A percentile compares a stretch with the other conserved stretches of the same genome.
phyloP scores from a whole-genome alignment of 2,797 vertebrate species.

The Acipenser ruthenus region DNA sequence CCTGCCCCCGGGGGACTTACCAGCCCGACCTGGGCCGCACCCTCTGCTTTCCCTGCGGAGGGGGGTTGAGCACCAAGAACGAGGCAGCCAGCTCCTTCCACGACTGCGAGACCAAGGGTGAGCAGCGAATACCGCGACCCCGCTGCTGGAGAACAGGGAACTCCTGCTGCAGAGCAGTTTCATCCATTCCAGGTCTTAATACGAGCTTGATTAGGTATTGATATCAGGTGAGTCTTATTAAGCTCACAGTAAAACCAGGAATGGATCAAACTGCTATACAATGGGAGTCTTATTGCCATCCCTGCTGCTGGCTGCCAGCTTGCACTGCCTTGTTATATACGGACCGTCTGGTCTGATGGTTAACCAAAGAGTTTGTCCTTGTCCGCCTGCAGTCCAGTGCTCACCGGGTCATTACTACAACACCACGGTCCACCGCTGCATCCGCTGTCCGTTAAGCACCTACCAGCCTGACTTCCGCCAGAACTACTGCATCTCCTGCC shows the following conservation, averaged over 20 bases:
- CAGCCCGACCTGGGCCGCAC: slow-evolving; percentile 85
- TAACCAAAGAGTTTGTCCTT: slow-evolving; percentile 4
- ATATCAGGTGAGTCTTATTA: too few species aligned
- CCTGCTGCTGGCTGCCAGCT: too few species aligned
- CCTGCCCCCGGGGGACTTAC: slow-evolving; percentile 78
- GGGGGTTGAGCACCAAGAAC: slow-evolving; percentile 80
- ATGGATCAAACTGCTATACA: too few species aligned
- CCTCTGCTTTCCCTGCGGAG: slow-evolving; percentile 86
- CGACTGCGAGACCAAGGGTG: slow-evolving; percentile 95
- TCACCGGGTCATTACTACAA: slow-evolving; percentile 95
- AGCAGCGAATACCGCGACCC: slow-evolving; percentile 18
- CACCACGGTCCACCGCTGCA: slow-evolving; percentile 86
- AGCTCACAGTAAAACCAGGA: too few species aligned
- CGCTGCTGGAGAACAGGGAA: too few species aligned
- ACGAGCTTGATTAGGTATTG: too few species aligned
- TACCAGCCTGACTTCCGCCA: slow-evolving; percentile 94
- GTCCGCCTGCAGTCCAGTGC: slow-evolving; percentile 71
- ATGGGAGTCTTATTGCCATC: too few species aligned
- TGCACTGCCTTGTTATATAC: too few species aligned
- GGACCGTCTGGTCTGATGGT: too few species aligned
- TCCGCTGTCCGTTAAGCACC: slow-evolving; percentile 86
- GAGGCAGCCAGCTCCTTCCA: slow-evolving; percentile 89
- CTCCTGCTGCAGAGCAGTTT: too few species aligned
- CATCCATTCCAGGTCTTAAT: too few species aligned
- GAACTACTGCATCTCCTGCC: slow-evolving; percentile 92